Conservation (phyloP, 2,888 invertebrate genomes). For the Pyrocoelia pectoralis region DNA sequence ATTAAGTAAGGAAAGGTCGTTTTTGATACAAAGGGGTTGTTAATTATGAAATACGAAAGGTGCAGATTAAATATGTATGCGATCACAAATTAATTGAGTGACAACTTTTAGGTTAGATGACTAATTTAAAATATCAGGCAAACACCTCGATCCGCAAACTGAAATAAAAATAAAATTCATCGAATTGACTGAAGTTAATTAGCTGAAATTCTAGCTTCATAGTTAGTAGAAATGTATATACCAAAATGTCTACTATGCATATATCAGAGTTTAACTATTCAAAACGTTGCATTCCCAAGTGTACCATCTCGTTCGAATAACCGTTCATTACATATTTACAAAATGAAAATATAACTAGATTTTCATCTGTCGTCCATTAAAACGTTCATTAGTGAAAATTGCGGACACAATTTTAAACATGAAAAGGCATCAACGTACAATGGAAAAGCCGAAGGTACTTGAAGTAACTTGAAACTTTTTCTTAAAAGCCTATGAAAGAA, state of each 20-base stretch:
- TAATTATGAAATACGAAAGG: too few relatives aligned
- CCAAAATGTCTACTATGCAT: constrained; percentile 10
- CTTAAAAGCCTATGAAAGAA: constrained; percentile 33
- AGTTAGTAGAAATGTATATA: not conserved
- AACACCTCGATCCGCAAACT: too few relatives aligned
- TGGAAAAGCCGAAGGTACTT: not conserved
- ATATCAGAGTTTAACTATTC: constrained; percentile 30
- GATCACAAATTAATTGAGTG: too few relatives aligned
- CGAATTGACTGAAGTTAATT: not conserved
- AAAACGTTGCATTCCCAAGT: constrained; percentile 20
- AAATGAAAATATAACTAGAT: not conserved
- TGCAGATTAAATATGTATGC: too few relatives aligned
- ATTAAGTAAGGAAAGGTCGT: too few relatives aligned
- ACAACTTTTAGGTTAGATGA: too few relatives aligned
- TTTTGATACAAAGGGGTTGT: too few relatives aligned
- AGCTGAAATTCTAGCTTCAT: not conserved
- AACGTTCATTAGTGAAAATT: not conserved
- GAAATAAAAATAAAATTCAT: too few relatives aligned
- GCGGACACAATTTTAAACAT: not conserved
- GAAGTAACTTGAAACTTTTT: constrained; percentile 27
- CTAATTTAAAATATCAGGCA: too few relatives aligned
- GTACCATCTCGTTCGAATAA: constrained; percentile 29
- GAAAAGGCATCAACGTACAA: not conserved
- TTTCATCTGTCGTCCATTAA: not conserved
- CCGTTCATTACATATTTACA: constrained; percentile 11